Percentiles rank a stretch among this genome's conserved stretches.
phyloP scores from a whole-genome alignment of 2,113 vertebrate genomes.

The Cochlearius cochlearius region DNA sequence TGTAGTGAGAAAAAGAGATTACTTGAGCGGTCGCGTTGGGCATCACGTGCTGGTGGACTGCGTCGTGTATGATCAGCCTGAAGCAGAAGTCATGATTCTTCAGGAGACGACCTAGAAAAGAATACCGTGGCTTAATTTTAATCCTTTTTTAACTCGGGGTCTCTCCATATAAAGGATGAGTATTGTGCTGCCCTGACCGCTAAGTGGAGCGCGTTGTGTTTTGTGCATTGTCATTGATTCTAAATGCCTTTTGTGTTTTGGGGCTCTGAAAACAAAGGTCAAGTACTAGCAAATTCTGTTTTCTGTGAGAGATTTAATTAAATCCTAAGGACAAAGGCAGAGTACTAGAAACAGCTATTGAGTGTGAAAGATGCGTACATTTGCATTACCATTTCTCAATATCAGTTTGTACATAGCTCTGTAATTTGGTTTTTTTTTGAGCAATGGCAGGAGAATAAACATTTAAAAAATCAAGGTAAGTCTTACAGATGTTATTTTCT shows the following conservation, averaged over 20 bases:
- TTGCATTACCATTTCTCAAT: not conserved
- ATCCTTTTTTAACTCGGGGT: slow-evolving; percentile 17
- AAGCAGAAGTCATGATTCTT: not conserved
- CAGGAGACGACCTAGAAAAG: not conserved
- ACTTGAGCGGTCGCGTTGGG: not conserved
- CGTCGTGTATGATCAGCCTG: not conserved
- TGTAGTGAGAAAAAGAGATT: not conserved
- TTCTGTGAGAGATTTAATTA: slow-evolving; percentile 53
- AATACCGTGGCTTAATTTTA: not conserved
- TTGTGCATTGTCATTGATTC: slow-evolving; percentile 62
- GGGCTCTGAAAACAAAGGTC: slow-evolving; percentile 57
- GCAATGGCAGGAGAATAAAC: not conserved
- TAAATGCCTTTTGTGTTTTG: slow-evolving; percentile 57
- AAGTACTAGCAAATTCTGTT: slow-evolving; percentile 59
- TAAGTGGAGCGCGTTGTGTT: not conserved
- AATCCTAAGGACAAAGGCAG: slow-evolving; percentile 63
- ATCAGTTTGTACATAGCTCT: not conserved
- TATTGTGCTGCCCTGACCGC: not conserved
- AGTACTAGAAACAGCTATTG: slow-evolving; percentile 38
- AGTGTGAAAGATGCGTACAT: slow-evolving; percentile 2
- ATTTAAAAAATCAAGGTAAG: not conserved
- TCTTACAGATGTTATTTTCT: not conserved
- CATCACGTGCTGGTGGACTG: not conserved
- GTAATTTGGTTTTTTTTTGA: not conserved
- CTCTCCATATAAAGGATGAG: not conserved